phyloP scores from a whole-genome alignment of 1,140 invertebrate species.

The Capitella teleta region DNA sequence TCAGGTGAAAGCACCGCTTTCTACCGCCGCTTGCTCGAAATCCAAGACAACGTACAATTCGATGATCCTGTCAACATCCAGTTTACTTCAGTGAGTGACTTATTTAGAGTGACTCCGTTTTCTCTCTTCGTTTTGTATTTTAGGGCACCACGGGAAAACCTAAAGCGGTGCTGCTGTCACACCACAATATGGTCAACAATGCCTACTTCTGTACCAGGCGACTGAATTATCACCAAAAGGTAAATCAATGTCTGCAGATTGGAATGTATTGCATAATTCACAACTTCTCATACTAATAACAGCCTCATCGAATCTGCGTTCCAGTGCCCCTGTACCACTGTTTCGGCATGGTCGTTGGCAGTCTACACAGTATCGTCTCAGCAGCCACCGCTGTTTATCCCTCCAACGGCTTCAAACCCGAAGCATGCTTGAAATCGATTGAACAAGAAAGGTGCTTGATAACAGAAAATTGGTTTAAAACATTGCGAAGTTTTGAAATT shows the following conservation, averaged over 20 bases:
- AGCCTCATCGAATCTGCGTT: constrained; percentile 50
- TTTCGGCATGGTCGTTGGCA: constrained; percentile 65
- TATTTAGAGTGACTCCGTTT: not conserved
- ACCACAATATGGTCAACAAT: constrained; percentile 80
- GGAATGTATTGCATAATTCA: not conserved
- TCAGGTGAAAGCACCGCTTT: constrained; percentile 5
- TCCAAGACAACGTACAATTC: constrained; percentile 49
- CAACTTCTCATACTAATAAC: not conserved
- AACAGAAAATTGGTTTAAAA: too few species aligned
- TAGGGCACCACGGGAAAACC: constrained; percentile 75
- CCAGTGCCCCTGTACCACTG: constrained; percentile 89
- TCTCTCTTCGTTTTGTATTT: too few species aligned
- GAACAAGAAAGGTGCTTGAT: constrained; percentile 28
- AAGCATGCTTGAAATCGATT: constrained; percentile 20
- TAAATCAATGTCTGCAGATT: not conserved
- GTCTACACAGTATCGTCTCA: constrained; percentile 50
- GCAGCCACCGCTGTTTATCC: constrained; percentile 37
- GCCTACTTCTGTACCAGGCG: not conserved
- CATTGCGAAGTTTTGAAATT: too few species aligned
- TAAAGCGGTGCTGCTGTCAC: constrained; percentile 74
- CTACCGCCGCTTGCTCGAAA: constrained; percentile 11
- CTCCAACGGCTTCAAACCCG: constrained; percentile 21
- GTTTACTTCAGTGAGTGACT: constrained; percentile 66
- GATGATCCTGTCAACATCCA: constrained; percentile 65
- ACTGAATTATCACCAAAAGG: not conserved